phyloP scores from a whole-genome alignment of 2,113 vertebrate genomes.

The Dascyllus trimaculatus region DNA sequence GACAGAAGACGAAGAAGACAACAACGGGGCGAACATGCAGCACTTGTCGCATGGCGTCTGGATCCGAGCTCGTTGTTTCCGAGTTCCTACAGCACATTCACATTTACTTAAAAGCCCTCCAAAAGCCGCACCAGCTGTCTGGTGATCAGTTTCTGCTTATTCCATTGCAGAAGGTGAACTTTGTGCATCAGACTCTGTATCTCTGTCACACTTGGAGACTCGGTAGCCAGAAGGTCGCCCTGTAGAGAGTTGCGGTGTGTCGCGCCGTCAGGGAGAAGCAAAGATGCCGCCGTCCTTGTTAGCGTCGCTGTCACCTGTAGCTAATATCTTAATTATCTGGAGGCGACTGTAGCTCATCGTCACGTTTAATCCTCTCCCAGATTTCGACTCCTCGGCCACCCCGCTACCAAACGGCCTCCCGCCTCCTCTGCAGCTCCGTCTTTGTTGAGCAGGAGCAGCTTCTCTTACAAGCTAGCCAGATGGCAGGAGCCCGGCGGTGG shows the following conservation, averaged over 20 bases:
- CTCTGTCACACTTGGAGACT: background rate
- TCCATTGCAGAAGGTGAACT: background rate
- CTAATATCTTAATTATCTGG: conserved; percentile 49
- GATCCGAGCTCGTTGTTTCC: no score
- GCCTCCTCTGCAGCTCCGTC: conserved; percentile 17
- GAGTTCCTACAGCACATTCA: no score
- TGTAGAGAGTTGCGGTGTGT: conserved; percentile 4
- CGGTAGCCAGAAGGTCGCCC: conserved; percentile 12
- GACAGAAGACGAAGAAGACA: no score
- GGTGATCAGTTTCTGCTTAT: background rate
- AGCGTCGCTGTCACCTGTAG: conserved; percentile 40
- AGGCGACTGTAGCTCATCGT: conserved; percentile 19
- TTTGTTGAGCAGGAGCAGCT: conserved; percentile 25
- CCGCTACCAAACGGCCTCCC: conserved; percentile 21
- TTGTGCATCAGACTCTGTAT: background rate
- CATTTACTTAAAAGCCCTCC: no score
- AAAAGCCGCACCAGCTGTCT: background rate
- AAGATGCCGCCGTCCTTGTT: conserved; percentile 31
- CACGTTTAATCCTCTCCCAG: conserved; percentile 27
- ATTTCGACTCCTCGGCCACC: conserved; percentile 10
- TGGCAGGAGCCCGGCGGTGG: conserved; percentile 43
- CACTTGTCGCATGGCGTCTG: no score
- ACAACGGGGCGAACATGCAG: no score
- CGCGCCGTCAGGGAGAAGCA: conserved; percentile 1
- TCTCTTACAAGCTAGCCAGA: conserved; percentile 52